Conservation (phyloP, 1,140 invertebrate species). For the Meloidogyne chitwoodi region DNA sequence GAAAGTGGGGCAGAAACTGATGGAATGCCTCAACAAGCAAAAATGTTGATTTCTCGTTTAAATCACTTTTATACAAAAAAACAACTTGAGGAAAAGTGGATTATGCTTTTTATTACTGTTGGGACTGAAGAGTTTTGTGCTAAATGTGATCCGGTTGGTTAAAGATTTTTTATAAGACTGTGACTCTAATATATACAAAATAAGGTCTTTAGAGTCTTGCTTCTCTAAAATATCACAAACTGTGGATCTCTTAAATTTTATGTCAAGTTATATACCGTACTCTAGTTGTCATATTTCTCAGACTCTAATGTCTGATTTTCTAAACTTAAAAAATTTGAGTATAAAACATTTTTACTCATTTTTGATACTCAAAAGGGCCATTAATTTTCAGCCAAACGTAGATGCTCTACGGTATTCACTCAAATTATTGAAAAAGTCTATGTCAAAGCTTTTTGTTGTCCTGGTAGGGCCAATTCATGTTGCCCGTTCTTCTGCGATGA, state of each 20-base stretch:
- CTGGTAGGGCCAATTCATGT: conserved; percentile 55
- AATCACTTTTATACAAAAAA: conserved; percentile 41
- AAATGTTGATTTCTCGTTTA: conserved; percentile 44
- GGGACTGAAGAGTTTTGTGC: conserved; percentile 55
- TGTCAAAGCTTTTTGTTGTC: conserved; percentile 56
- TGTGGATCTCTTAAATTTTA: no score
- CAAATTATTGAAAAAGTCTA: conserved; percentile 46
- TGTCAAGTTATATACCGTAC: no score
- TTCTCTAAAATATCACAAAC: no score
- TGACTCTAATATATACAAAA: background rate
- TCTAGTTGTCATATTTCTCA: no score
- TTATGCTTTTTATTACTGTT: conserved; percentile 56
- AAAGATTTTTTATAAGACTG: background rate
- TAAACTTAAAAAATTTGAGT: no score
- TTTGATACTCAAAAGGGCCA: conserved; percentile 35
- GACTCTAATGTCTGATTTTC: no score
- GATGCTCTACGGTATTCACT: conserved; percentile 46
- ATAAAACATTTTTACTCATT: no score
- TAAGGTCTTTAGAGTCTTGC: no score
- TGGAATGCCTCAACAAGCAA: conserved; percentile 50
- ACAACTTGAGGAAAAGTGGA: conserved; percentile 46
- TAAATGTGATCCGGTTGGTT: background rate
- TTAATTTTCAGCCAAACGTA: conserved; percentile 36
- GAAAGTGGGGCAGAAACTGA: conserved; percentile 43
- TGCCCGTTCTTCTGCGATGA: conserved; percentile 37